phyloP scores from a whole-genome alignment of 2,797 vertebrate species.

The Cyprinodon diabolis region DNA sequence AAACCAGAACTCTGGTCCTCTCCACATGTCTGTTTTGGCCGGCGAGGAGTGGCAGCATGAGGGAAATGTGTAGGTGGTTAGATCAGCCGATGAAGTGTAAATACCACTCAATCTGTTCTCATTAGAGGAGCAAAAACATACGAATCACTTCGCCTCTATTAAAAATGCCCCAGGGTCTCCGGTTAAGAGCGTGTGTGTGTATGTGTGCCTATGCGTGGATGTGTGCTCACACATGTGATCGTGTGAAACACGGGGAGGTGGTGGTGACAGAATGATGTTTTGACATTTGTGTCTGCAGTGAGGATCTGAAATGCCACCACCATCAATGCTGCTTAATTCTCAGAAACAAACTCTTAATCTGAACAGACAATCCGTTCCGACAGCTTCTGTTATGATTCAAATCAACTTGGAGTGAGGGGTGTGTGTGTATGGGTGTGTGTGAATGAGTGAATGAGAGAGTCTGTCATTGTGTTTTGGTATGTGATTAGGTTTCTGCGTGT shows the following conservation, averaged over 20 bases:
- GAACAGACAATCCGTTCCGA: slow-evolving; percentile 79
- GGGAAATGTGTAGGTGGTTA: slow-evolving; percentile 76
- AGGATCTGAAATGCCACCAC: slow-evolving; percentile 81
- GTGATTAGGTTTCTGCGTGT: slow-evolving; percentile 71
- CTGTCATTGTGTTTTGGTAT: slow-evolving; percentile 80
- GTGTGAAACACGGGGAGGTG: slow-evolving; percentile 44
- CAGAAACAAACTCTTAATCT: slow-evolving; percentile 78
- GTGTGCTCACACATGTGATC: slow-evolving; percentile 41
- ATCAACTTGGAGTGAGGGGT: slow-evolving; percentile 77
- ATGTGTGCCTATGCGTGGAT: slow-evolving; percentile 31
- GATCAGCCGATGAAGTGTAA: slow-evolving; percentile 81
- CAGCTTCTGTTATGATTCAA: slow-evolving; percentile 80
- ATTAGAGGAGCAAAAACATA: slow-evolving; percentile 81
- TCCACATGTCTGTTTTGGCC: slow-evolving; percentile 75
- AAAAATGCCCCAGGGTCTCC: slow-evolving; percentile 74
- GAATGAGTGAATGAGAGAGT: slow-evolving; percentile 70
- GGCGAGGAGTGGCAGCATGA: slow-evolving; percentile 66
- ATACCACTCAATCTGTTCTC: slow-evolving; percentile 84
- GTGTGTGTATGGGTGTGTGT: slow-evolving; percentile 47
- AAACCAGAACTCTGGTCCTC: slow-evolving; percentile 67
- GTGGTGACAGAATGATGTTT: slow-evolving; percentile 73
- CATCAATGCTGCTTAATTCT: slow-evolving; percentile 79
- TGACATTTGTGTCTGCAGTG: slow-evolving; percentile 75
- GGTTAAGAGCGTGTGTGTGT: slow-evolving; percentile 9
- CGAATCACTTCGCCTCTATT: slow-evolving; percentile 76